phyloP scores from a whole-genome alignment of 2,888 invertebrate species.

The Drosophila picticornis region DNA sequence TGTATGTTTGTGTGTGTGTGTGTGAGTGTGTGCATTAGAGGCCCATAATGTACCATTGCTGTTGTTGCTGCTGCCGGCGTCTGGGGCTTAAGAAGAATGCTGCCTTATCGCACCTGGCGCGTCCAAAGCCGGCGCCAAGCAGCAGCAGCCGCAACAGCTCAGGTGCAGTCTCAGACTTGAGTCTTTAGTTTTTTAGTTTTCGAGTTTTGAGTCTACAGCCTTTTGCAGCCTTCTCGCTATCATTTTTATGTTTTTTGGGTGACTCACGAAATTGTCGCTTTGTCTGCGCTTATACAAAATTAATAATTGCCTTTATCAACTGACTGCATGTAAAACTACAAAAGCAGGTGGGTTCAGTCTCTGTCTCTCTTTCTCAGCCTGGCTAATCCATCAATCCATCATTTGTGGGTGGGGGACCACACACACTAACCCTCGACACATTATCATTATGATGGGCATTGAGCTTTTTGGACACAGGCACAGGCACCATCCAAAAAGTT shows the following conservation, averaged over 20 bases:
- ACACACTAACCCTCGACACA: conserved; percentile 25
- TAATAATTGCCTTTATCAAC: conserved; percentile 78
- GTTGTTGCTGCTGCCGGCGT: conserved; percentile 50
- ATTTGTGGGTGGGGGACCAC: conserved; percentile 53
- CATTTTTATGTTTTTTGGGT: conserved; percentile 66
- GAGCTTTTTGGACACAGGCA: conserved; percentile 45
- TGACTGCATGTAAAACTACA: conserved; percentile 53
- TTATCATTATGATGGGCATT: conserved; percentile 37
- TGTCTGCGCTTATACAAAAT: conserved; percentile 61
- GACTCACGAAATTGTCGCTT: conserved; percentile 67
- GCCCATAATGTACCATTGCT: conserved; percentile 52
- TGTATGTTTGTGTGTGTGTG: conserved; percentile 30
- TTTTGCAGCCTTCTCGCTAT: conserved; percentile 41
- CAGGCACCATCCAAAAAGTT: conserved; percentile 71
- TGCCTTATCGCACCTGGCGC: conserved; percentile 76
- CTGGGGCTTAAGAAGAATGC: conserved; percentile 72
- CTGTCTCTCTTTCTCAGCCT: not conserved
- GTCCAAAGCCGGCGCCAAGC: conserved; percentile 72
- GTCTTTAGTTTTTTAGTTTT: not conserved
- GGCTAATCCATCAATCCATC: conserved; percentile 67
- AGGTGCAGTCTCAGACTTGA: conserved; percentile 58
- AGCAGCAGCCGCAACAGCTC: conserved; percentile 49
- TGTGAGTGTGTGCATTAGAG: conserved; percentile 70
- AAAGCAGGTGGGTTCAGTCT: conserved; percentile 52
- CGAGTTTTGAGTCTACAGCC: not conserved